Percentiles rank a stretch among this genome's conserved stretches.
phyloP scores from a whole-genome alignment of 1,140 invertebrate species.

The Penaeus indicus region DNA sequence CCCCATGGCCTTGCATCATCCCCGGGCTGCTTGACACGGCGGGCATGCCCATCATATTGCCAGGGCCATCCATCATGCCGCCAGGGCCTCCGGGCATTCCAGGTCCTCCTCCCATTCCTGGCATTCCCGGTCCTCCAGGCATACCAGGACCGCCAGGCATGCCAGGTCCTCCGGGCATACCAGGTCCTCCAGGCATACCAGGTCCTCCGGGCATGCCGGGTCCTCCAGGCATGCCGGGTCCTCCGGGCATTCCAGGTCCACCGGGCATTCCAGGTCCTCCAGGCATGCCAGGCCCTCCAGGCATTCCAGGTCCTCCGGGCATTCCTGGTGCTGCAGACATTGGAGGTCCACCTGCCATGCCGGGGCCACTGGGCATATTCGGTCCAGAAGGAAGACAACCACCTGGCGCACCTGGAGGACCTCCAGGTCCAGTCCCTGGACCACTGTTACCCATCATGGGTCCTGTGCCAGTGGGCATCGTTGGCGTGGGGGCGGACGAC shows the following conservation, averaged over 20 bases:
- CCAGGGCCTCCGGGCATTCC: constrained; percentile 33
- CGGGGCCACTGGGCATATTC: constrained; percentile 48
- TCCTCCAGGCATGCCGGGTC: constrained; percentile 68
- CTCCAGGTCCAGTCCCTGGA: constrained; percentile 24
- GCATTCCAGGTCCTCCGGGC: constrained; percentile 59
- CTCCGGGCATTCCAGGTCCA: constrained; percentile 67
- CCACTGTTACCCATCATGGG: constrained; percentile 42
- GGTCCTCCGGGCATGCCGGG: constrained; percentile 42
- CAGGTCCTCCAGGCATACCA: constrained; percentile 65
- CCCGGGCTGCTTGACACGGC: constrained; percentile 64
- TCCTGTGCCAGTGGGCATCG: constrained; percentile 47
- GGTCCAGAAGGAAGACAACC: constrained; percentile 63
- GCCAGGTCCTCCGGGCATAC: constrained; percentile 61
- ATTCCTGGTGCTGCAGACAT: constrained; percentile 68
- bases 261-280: constrained; percentile 67
- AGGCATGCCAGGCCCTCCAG: constrained; percentile 53
- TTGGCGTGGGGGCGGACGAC: constrained; percentile 56
- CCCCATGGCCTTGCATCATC: constrained; percentile 52
- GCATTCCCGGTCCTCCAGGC: constrained; percentile 43
- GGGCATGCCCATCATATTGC: constrained; percentile 60
- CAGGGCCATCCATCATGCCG: constrained; percentile 47
- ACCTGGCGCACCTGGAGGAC: constrained; percentile 12
- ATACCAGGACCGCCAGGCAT: constrained; percentile 65
- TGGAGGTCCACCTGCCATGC: constrained; percentile 22
- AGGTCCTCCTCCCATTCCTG: constrained; percentile 68